Evolutionary conservation across 1,140 invertebrate genomes (phyloP).

Genomic region (Drosophila arawakana): DNA sequence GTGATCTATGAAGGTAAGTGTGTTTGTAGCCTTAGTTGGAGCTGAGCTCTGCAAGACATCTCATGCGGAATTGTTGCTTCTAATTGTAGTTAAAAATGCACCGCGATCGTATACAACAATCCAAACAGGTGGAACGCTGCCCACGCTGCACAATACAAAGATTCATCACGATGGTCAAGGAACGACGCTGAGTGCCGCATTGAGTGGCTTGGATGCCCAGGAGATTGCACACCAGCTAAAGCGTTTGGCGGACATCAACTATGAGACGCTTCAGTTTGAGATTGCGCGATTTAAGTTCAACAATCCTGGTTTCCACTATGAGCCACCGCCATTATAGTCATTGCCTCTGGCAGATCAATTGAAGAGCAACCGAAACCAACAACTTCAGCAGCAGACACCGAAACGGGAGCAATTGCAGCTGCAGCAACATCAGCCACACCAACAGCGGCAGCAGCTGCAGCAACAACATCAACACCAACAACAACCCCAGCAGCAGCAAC

Average conservation of each 20-base stretch:
- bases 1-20: conserved; percentile 76
- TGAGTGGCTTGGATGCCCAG: conserved; percentile 67
- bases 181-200: conserved; percentile 42
- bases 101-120: conserved; percentile 66
- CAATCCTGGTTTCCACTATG: conserved; percentile 81
- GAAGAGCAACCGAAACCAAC: neutral
- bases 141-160: conserved; percentile 67
- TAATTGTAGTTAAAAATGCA: conserved; percentile 73
- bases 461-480: conserved; percentile 3
- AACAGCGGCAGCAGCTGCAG: conserved; percentile 17
- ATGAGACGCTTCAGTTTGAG: conserved; percentile 80
- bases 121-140: conserved; percentile 54
- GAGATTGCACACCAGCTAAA: conserved; percentile 78
- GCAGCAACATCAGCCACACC: neutral
- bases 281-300: conserved; percentile 83
- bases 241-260: conserved; percentile 78
- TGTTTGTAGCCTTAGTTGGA: neutral
- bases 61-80: neutral
- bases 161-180: conserved; percentile 51
- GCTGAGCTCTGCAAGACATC: neutral
- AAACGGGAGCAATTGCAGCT: conserved; percentile 22
- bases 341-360: conserved; percentile 21
- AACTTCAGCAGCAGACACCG: neutral
- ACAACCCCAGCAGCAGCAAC: neutral
- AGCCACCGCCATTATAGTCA: conserved; percentile 74